Percentiles rank a stretch among this genome's conserved stretches.
Evolutionary conservation across 2,113 vertebrate genomes (phyloP).

Genomic region (Corvus cornix): DNA sequence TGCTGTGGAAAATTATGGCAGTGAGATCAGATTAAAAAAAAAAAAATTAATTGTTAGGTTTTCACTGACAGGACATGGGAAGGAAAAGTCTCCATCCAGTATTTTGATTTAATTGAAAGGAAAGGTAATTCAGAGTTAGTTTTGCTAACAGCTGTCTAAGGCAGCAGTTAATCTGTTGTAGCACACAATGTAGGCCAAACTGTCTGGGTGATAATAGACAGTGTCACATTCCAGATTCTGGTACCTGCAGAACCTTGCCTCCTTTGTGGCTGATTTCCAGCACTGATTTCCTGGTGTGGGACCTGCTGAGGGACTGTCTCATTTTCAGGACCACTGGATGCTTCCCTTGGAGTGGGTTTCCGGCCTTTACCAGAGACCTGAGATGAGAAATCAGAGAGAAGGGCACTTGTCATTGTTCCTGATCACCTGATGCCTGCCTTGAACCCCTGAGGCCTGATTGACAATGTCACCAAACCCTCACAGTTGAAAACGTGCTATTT

Average conservation of each 20-base stretch:
- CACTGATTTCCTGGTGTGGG: rapidly evolving
- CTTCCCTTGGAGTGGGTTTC: background rate
- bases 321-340: background rate
- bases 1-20: background rate
- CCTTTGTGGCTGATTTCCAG: background rate
- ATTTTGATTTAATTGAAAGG: background rate
- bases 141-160: background rate
- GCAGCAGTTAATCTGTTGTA: background rate
- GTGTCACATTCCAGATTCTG: background rate
- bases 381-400: background rate
- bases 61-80: background rate
- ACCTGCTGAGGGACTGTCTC: background rate
- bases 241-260: background rate
- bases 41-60: background rate
- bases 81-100: background rate
- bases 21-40: background rate
- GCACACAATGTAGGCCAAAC: background rate
- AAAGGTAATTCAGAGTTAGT: background rate
- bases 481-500: background rate
- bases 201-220: background rate
- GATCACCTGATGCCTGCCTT: background rate
- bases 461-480: background rate
- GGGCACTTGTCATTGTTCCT: background rate
- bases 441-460: background rate
- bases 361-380: background rate